A percentile compares a stretch with the other conserved stretches of the same genome.
phyloP scores from a whole-genome alignment of 2,888 invertebrate species.

The Phanerotoma sp. region DNA sequence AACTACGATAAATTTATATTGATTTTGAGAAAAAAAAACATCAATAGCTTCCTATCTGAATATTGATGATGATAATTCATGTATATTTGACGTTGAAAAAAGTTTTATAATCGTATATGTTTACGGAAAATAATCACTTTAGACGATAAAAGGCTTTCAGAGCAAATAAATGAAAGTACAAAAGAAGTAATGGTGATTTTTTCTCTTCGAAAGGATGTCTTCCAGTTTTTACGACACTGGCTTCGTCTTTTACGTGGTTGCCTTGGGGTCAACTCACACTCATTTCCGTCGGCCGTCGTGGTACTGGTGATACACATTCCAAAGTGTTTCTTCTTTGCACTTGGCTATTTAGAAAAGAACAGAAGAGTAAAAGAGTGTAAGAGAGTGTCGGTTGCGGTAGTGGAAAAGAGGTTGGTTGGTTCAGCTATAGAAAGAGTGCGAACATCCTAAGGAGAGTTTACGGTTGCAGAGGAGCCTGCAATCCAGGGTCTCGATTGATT shows the following conservation, averaged over 20 bases:
- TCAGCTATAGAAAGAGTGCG: neutral
- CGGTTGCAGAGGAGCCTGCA: conserved; percentile 47
- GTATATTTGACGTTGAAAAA: too few relatives aligned
- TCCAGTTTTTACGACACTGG: conserved; percentile 11
- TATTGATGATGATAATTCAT: too few relatives aligned
- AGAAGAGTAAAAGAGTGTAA: neutral
- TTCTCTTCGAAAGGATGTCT: conserved; percentile 12
- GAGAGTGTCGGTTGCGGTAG: neutral
- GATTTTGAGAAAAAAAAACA: too few relatives aligned
- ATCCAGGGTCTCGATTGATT: conserved; percentile 54
- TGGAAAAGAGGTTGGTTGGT: neutral
- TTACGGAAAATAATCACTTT: neutral
- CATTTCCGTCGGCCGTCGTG: too few relatives aligned
- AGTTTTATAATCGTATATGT: neutral
- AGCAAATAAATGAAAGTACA: neutral
- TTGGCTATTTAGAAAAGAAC: too few relatives aligned
- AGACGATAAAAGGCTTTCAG: neutral
- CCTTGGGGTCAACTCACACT: neutral
- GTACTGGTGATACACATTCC: too few relatives aligned
- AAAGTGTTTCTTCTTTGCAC: too few relatives aligned
- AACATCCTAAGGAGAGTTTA: conserved; percentile 5
- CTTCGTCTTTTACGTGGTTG: conserved; percentile 4
- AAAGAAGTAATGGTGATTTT: conserved; percentile 19
- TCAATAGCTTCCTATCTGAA: too few relatives aligned
- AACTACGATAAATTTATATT: too few relatives aligned